Evolutionary conservation across 1,140 invertebrate species (phyloP), one percentile per base, ranked within the genome.

Genomic region (Limonius californicus): DNA sequence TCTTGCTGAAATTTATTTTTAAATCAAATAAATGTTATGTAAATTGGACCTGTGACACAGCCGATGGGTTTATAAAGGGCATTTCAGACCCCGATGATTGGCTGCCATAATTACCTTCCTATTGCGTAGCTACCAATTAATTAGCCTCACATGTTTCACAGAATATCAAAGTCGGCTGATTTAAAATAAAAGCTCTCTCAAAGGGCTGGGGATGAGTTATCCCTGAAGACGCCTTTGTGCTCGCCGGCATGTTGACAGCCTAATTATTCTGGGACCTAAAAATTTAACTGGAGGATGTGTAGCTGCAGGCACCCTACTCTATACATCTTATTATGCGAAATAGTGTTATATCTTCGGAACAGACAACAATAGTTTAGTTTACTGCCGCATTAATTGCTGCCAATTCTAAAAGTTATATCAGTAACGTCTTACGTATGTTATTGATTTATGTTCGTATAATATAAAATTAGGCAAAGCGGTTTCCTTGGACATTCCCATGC

Each of bases 101-200:
- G 61, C 42, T 54, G 62, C 57, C 54, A 63, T 63, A 63, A 63
- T 63, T 63, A 63, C 50, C 47, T 35, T 59, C 39, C 35, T 63
- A 45, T 50, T 53, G 62, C 63, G 63, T 64, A 56, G 57, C 58
- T 60, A 61, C 63, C 63, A 64, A 61, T 64, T 64, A 64, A 61
- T 58, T 60, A 50, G 45, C 45, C 45, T 61, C 63, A 64, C 63
- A 64, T 60, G 63, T 64, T 64, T 57, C 63, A 54, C 57, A 61
- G 57, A 57, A 61, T 64, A 64, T 64, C 62, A 64, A 64, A 64
- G 62, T 64, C 39, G 53, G 57, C 50, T 64, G 59, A 64, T 64
- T 59, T 64, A 61, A 64, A 64, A 64, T 61, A 61, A 64, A 64
- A 56, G 63, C 57, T 64, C 63, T 60, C 39, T 61, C 53, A 53